Evolutionary conservation across 2,888 invertebrate species (phyloP), one percentile per base, ranked within the genome.

Genomic region (Macrosiphum euphorbiae): DNA sequence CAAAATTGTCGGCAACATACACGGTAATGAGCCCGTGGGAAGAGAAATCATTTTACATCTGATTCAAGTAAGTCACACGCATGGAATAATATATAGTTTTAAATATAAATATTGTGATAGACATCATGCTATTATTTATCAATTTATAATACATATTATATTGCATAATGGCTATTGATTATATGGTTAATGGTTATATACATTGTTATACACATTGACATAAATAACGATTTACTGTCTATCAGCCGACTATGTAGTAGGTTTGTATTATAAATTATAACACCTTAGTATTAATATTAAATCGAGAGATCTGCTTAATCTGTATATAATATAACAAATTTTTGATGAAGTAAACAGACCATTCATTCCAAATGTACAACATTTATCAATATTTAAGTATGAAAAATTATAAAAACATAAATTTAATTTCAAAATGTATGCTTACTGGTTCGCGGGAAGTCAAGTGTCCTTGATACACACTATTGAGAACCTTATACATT

Each of bases 1-100:
- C 94, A 97, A 97, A 96, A 96, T 97, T 95, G 96, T 98, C 85
- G 97, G 96, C 55, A 97, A 97, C 95, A 97, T 98, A 96, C 98
- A 98, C 95, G 98, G 98, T 61, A 97, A 97, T 95, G 97, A 97
- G 95, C 96, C 96, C 1, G 97, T 97, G 11, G 97, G 97, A 13
- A 96, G 97, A 91, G 97, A 97, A 96, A 95, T 97, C 94, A 96
- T 98, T 88, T 96, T 97, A 7, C 96, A 97, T 95, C 96, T 97
- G 95, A 95, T 96, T 84, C 95, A 96, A 95, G 96, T 96, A 92
- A 58, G 50, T 61, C 67, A 92, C n/a, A 47, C 52, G 5, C 11
- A 50, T 86, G 28, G n/a, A 35, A 78, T 78, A 26, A 58, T 58
- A 8, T 35, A 8, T 35, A 78, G 20, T 35, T 35, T 78, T 35